Evolutionary conservation across 2,797 vertebrate genomes (phyloP).

Genomic region (Poecilia velifera): DNA sequence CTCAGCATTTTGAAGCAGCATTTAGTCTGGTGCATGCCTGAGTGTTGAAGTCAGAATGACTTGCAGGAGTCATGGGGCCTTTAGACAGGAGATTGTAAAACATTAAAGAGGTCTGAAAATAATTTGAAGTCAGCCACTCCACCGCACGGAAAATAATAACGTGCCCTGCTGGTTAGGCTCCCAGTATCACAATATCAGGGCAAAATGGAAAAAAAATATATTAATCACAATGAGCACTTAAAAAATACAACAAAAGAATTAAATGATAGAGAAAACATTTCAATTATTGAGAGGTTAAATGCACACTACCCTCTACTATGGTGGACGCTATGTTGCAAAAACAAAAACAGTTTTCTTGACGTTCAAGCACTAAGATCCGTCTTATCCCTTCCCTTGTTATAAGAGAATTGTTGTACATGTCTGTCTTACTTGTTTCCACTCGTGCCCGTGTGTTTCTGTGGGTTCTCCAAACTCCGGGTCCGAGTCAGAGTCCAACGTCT

Average conservation of each 20-base stretch:
- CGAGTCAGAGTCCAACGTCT: constrained; percentile 44
- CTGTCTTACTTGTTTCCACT: constrained; percentile 69
- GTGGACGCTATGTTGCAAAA: not conserved
- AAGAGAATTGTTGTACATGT: not conserved
- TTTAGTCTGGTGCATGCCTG: not conserved
- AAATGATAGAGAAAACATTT: not conserved
- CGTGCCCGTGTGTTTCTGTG: constrained; percentile 80
- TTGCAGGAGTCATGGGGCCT: not conserved
- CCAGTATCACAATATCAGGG: not conserved
- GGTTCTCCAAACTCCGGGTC: constrained; percentile 57
- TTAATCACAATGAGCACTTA: not conserved
- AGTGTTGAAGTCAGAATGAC: not conserved
- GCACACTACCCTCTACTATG: not conserved
- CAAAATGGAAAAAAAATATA: not conserved
- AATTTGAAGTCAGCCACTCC: not conserved
- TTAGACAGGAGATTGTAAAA: not conserved
- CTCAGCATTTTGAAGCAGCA: not conserved
- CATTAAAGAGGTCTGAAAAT: not conserved
- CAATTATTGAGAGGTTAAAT: not conserved
- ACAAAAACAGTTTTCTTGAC: not conserved
- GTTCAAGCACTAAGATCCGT: not conserved
- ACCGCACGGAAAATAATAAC: not conserved
- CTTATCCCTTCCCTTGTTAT: not conserved
- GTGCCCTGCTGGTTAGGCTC: not conserved
- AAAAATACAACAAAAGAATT: not conserved